phyloP scores from a whole-genome alignment of 1,140 invertebrate species.

The Drosophila carrolli region DNA sequence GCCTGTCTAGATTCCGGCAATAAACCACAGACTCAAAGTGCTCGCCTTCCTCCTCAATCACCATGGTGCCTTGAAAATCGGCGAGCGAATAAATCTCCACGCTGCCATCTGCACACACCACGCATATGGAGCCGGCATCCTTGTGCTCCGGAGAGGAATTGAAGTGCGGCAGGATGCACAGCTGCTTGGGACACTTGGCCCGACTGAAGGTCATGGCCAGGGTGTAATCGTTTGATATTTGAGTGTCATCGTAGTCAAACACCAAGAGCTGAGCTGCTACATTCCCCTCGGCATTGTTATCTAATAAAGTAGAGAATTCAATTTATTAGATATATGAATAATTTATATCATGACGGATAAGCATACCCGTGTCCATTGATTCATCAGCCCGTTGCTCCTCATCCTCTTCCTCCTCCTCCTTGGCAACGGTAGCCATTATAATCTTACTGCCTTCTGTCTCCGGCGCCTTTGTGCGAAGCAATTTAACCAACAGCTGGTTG shows the following conservation, averaged over 20 bases:
- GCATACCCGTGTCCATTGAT: conserved; percentile 31
- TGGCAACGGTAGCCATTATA: conserved; percentile 76
- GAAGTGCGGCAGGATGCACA: conserved; percentile 87
- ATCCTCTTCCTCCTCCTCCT: conserved; percentile 63
- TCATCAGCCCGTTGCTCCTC: conserved; percentile 56
- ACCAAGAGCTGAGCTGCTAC: conserved; percentile 85
- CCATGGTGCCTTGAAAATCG: conserved; percentile 87
- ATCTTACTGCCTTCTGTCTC: conserved; percentile 63
- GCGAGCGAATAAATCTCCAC: conserved; percentile 89
- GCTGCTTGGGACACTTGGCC: conserved; percentile 88
- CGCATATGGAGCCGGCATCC: conserved; percentile 80
- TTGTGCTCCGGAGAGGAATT: conserved; percentile 41
- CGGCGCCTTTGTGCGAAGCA: conserved; percentile 69
- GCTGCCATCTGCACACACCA: conserved; percentile 89
- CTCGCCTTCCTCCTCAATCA: conserved; percentile 88
- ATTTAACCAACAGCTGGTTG: conserved; percentile 75
- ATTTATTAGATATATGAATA: neutral
- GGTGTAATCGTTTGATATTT: conserved; percentile 87
- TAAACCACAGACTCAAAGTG: conserved; percentile 91
- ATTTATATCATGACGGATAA: too few relatives aligned
- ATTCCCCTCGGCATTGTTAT: conserved; percentile 64
- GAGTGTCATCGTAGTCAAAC: conserved; percentile 87
- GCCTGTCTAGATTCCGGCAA: conserved; percentile 92
- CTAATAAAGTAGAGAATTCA: neutral
- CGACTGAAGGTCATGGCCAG: conserved; percentile 87